phyloP scores from a whole-genome alignment of 2,113 vertebrate genomes.

The Ceyx margarethae region DNA sequence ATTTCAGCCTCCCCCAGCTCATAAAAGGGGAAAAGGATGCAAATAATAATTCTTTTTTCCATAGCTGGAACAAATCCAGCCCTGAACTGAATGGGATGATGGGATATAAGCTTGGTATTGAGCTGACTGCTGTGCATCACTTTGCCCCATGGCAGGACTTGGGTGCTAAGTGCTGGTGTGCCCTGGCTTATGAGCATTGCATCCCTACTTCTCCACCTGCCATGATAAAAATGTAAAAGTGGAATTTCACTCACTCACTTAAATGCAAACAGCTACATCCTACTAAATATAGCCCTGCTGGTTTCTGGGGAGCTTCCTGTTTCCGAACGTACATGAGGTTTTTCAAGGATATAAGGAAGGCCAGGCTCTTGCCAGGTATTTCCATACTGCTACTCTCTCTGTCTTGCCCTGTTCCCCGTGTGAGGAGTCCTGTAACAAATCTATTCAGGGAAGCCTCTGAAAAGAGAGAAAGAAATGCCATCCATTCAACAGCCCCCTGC shows the following conservation, averaged over 20 bases:
- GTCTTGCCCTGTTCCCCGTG: background rate
- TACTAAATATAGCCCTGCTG: background rate
- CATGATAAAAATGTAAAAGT: background rate
- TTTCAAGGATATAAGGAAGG: background rate
- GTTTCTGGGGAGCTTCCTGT: background rate
- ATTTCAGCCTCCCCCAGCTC: background rate
- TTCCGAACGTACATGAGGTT: background rate
- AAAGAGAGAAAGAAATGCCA: slow-evolving; percentile 12
- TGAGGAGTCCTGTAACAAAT: background rate
- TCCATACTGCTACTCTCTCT: background rate
- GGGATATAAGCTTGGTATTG: background rate
- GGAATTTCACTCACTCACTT: background rate
- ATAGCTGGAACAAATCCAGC: background rate
- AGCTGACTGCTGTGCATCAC: fast-evolving
- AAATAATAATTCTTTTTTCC: background rate
- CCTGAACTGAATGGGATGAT: fast-evolving
- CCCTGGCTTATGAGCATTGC: background rate
- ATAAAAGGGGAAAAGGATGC: background rate
- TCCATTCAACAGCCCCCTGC: background rate
- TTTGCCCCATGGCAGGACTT: background rate
- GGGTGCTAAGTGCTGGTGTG: background rate
- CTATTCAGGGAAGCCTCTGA: slow-evolving; percentile 40
- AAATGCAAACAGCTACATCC: background rate
- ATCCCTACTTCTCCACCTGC: background rate
- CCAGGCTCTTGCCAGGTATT: background rate